Base-by-base conservation (phyloP, 2,888 invertebrate genomes). In the Leptinotarsa juncta region DNA sequence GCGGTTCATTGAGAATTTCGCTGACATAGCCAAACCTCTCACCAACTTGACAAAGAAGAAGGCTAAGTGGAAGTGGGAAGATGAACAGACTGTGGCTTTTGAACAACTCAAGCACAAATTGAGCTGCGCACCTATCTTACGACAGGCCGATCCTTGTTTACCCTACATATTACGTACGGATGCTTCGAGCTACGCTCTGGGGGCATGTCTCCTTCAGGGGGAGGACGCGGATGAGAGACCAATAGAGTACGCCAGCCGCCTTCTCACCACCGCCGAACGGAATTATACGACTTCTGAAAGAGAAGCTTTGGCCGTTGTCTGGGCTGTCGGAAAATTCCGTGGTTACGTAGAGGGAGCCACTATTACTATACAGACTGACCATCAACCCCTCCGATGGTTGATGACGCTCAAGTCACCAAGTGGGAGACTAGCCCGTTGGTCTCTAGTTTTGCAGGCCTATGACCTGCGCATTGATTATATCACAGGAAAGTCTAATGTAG, bases 361-460 rank as follows among this genome's bases (percentile, higher is more conserved):
- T 0, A 86, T 88, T 23, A 77, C 77, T 0, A 80, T 89, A 0
- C 76, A 84, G 4, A 88, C 88, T 0, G 90, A 90, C 74, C 89
- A 89, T 72, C 85, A 88, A 73, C 87, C 89, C 0, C 80, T 90
- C 50, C 86, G 87, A 83, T 90, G 88, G 87, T 76, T 90, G 7
- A 77, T 87, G 75, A 79, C 81, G 0, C 53, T 88, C 5, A 87
- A 73, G 20, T 71, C 77, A 2, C 80, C 79, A 7, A 78, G 84
- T n/a, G 88, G 88, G 15, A 74, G 89, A 50, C 76, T 90, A 0
- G 86, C 86, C 26, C 77, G 89, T 55, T 90, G 89, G 89, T 86
- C 87, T 0, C 65, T 89, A 12, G 74, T 80, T 15, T 73, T 90
- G 1, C 86, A 88, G 77, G 76, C 82, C 3, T 88, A 83, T 74